Base-by-base conservation (phyloP, 2,797 vertebrate genomes). In the Danio jaintianensis region DNA sequence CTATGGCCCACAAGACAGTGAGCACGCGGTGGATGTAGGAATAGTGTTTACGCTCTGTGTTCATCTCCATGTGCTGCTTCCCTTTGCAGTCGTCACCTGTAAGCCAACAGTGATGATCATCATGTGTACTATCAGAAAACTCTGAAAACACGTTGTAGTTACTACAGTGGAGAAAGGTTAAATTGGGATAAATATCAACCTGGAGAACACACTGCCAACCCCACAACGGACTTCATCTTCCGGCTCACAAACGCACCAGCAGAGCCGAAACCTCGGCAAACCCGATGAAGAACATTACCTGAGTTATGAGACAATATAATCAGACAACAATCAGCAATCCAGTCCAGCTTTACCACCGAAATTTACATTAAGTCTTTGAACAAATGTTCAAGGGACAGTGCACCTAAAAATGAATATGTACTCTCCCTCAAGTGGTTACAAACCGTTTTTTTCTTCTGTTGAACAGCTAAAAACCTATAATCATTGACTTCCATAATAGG, bases 61-160 rank as follows among this genome's bases (percentile, higher is more conserved):
- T 75, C 5, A 88, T 93, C 91, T 96, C 95, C 85, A 94, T 92
- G 81, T 92, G 92, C 92, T 95, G 94, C 93, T 93, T 96, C 91
- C 96, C 96, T 93, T 96, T 95, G 94, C 92, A 96, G 95, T 96
- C 95, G 84, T 96, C 95, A 90, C 96, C 97, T 98, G 94, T 87
- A 89, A 93, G 85, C 91, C 20, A 18, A 61, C 53, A 69, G 40
- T 9, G 18, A 80, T 29, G 29, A 29, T 29, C 29, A 29, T 29
- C 29, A 29, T 29, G 29, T 29, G 29, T 29, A 29, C 29, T 29
- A 29, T 29, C 29, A 29, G 29, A 6, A 36, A 59, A 29, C 56
- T 13, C 11, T 16, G 58, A 22, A 40, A 20, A 6, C 53, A 20
- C 0, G 8, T 13, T 29, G 29, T 29, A 29, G 1, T 29, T 29